These are phyloP conservation scores for Dynastes grantii DNA, from an alignment of 2,888 invertebrate genomes.

Conservation along the genomic window DNA sequence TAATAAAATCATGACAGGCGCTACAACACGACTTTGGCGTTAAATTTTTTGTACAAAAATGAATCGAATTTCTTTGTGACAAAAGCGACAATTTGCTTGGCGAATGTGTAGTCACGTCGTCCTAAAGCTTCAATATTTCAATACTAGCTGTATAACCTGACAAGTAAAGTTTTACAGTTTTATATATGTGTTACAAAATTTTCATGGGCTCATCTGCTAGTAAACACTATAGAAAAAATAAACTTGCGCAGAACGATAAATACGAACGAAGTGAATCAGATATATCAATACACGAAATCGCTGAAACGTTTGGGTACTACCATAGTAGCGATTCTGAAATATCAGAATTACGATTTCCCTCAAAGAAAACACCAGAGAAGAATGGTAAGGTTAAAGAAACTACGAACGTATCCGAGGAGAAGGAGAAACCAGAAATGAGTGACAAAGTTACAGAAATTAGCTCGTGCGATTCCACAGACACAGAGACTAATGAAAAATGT, in stretches of 20 bases:
- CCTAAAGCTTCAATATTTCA: no score
- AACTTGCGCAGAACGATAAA: no score
- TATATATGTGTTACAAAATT: no score
- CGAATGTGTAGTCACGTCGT: no score
- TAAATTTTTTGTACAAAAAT: no score
- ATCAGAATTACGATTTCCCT: conserved; percentile 44
- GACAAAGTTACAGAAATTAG: background rate
- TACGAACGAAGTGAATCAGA: background rate
- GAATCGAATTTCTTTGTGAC: no score
- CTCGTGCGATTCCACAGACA: background rate
- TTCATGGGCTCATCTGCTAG: conserved; percentile 4
- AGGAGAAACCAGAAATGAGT: background rate
- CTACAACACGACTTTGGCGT: no score
- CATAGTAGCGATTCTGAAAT: conserved; percentile 53
- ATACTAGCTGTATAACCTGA: no score
- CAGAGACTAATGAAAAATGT: background rate
- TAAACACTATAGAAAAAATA: background rate
- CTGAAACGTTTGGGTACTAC: conserved; percentile 46
- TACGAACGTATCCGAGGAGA: background rate
- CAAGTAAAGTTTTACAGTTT: no score
- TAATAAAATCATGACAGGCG: no score
- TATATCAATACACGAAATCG: conserved; percentile 24
- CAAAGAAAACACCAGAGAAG: background rate
- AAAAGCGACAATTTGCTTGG: no score
- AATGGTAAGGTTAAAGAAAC: background rate